Evolutionary conservation across 1,140 invertebrate genomes (phyloP).

Genomic region (Trichogramma pretiosum): DNA sequence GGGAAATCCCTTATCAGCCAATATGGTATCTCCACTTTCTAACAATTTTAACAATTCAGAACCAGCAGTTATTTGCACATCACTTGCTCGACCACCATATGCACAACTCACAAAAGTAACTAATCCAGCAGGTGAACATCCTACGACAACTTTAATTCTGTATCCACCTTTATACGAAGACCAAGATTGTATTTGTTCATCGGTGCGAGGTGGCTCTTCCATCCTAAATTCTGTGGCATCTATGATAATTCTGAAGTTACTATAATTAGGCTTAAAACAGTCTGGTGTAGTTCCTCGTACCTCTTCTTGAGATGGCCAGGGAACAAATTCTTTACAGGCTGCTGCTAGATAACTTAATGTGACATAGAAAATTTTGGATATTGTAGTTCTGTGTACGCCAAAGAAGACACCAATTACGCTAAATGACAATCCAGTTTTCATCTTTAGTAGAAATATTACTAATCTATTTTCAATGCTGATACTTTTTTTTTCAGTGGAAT

Average conservation of each 20-base stretch:
- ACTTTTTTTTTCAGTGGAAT: slow-evolving; percentile 22
- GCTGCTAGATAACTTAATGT: slow-evolving; percentile 14
- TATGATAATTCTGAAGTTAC: slow-evolving; percentile 38
- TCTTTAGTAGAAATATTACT: slow-evolving; percentile 22
- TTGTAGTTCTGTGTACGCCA: too few species aligned
- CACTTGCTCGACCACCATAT: slow-evolving; percentile 26
- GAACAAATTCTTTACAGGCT: slow-evolving; percentile 19
- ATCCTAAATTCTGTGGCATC: slow-evolving; percentile 43
- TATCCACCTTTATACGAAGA: slow-evolving; percentile 38
- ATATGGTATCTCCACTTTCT: slow-evolving; percentile 33
- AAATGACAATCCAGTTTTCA: slow-evolving; percentile 24
- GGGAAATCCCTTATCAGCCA: slow-evolving; percentile 39
- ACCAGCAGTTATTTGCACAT: slow-evolving; percentile 16
- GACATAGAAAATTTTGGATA: too few species aligned
- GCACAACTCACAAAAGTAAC: too few species aligned
- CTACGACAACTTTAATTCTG: slow-evolving; percentile 33
- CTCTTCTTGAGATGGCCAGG: slow-evolving; percentile 20
- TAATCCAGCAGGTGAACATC: slow-evolving; percentile 35
- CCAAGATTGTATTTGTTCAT: too few species aligned
- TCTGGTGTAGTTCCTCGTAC: too few species aligned
- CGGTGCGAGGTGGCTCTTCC: too few species aligned
- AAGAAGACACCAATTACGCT: slow-evolving; percentile 13
- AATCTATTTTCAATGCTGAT: slow-evolving; percentile 19
- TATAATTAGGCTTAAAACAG: slow-evolving; percentile 20
- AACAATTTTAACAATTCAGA: slow-evolving; percentile 31